phyloP scores from a whole-genome alignment of 2,113 vertebrate species.

The Trogon surrucura region DNA sequence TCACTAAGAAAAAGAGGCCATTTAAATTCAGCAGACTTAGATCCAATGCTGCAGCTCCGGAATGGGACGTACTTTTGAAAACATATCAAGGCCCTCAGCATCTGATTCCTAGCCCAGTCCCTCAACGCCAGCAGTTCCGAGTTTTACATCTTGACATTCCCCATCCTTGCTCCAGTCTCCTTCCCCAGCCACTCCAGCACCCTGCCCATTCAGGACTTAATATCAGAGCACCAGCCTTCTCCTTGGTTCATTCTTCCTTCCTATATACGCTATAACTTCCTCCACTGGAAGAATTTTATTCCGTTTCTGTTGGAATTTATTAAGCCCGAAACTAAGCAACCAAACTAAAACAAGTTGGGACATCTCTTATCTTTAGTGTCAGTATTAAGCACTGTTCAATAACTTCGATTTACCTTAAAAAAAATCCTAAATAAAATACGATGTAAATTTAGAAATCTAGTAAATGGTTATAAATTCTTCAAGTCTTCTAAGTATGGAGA shows the following conservation, averaged over 20 bases:
- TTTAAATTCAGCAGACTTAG: not conserved
- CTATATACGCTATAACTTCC: not conserved
- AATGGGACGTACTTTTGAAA: not conserved
- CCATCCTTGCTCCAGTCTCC: not conserved
- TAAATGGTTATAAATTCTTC: constrained; percentile 20
- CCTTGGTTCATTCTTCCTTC: not conserved
- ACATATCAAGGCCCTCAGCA: not conserved
- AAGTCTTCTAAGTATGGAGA: not conserved
- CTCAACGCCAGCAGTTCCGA: not conserved
- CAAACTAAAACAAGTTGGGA: not conserved
- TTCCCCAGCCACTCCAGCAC: not conserved
- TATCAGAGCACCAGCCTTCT: not conserved
- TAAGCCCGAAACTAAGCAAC: not conserved
- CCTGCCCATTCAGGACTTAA: not conserved
- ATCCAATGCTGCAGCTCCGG: not conserved
- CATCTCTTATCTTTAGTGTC: constrained; percentile 8
- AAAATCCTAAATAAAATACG: not conserved
- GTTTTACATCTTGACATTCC: not conserved
- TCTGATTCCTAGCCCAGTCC: no score
- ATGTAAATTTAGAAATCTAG: not conserved
- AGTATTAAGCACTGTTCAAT: constrained; percentile 26
- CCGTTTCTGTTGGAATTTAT: not conserved
- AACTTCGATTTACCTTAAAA: constrained; percentile 34
- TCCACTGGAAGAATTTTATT: not conserved
- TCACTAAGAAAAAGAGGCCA: not conserved